Percentiles rank a stretch among this genome's conserved stretches.
Evolutionary conservation across 2,113 vertebrate genomes (phyloP).

Genomic region (Haemorhous mexicanus): DNA sequence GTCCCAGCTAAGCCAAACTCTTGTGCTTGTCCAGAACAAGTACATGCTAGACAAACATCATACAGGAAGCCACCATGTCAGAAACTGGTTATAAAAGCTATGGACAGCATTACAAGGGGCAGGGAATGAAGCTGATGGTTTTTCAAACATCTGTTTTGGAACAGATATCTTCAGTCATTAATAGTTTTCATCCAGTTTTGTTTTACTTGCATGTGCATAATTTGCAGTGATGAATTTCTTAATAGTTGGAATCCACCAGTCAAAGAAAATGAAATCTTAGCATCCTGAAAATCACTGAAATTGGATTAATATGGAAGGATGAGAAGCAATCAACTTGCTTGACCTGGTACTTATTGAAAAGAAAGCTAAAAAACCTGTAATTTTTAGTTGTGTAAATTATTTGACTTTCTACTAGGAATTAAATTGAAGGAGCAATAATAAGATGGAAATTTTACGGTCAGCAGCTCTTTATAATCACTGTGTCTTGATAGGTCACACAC

Average conservation of each 20-base stretch:
- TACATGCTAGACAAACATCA: not conserved
- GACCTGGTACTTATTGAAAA: not conserved
- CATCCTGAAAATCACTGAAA: not conserved
- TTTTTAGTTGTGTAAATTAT: conserved; percentile 11
- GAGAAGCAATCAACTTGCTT: not conserved
- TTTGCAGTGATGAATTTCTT: not conserved
- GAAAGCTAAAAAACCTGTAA: not conserved
- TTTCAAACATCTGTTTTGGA: not conserved
- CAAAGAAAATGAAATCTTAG: conserved; percentile 2
- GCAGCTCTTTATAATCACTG: not conserved
- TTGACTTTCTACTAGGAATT: conserved; percentile 26
- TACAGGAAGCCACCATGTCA: not conserved
- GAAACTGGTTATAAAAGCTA: not conserved
- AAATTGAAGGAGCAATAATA: not conserved
- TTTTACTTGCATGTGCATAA: not conserved
- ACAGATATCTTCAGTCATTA: not conserved
- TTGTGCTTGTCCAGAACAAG: not conserved
- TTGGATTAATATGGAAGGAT: not conserved
- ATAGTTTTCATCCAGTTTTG: not conserved
- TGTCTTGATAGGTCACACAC: not conserved
- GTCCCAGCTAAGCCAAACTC: not conserved
- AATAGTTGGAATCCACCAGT: not conserved
- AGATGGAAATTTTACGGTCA: conserved; percentile 14
- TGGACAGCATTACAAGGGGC: not conserved
- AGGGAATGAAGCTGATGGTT: not conserved